Evolutionary conservation across 2,797 vertebrate genomes (phyloP).

Genomic region (Pseudotriccus pelzelni): DNA sequence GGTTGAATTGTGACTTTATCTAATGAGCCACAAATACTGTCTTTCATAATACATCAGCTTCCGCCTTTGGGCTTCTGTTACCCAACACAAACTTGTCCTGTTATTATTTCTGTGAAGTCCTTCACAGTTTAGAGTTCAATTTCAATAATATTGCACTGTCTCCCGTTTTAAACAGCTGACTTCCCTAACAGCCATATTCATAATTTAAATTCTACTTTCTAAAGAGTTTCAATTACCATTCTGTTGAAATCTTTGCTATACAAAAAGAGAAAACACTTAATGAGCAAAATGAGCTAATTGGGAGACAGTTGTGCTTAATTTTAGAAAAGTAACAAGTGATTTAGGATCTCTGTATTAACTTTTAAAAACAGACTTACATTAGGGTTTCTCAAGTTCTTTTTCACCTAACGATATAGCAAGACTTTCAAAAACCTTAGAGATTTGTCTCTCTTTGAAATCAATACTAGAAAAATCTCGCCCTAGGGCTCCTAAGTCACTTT

Average conservation of each 20-base stretch:
- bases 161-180: not conserved
- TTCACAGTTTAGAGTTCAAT: not conserved
- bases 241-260: not conserved
- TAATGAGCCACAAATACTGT: conserved; percentile 58
- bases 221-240: not conserved
- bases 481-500: not conserved
- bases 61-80: conserved; percentile 12
- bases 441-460: not conserved
- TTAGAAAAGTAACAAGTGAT: not conserved
- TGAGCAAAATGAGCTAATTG: not conserved
- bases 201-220: not conserved
- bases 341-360: not conserved
- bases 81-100: not conserved
- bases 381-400: not conserved
- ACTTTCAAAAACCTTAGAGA: not conserved
- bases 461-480: not conserved
- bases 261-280: not conserved
- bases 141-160: not conserved
- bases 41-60: conserved; percentile 33
- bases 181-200: not conserved
- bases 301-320: not conserved
- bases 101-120: not conserved
- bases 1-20: not conserved
- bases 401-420: not conserved
- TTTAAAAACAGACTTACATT: not conserved